Evolutionary conservation across 23 tunicate genomes (phyloP).

Genomic region (Corella eumyota): DNA sequence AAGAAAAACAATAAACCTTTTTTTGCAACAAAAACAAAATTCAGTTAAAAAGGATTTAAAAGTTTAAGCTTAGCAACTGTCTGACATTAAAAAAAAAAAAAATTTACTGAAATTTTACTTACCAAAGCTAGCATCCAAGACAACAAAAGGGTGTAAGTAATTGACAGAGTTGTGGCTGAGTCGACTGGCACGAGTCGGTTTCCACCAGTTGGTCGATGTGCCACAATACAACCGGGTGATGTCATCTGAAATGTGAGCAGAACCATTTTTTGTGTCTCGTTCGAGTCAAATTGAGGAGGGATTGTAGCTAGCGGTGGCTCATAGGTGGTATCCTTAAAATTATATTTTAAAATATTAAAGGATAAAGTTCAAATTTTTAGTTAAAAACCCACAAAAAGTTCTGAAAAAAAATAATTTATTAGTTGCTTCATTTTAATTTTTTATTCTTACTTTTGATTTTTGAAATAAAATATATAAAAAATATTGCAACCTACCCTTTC

Average conservation of each 20-base stretch:
- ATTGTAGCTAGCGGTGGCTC: conserved; percentile 8
- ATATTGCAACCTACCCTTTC: conserved; percentile 26
- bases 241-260: conserved; percentile 49
- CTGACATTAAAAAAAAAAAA: too few relatives aligned
- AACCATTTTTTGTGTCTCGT: conserved; percentile 16
- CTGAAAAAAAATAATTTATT: too few relatives aligned
- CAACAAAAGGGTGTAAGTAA: conserved; percentile 46
- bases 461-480: neutral
- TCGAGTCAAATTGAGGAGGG: conserved; percentile 10
- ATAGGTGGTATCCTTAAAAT: conserved; percentile 20
- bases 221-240: conserved; percentile 36
- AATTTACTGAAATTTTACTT: too few relatives aligned
- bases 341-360: neutral
- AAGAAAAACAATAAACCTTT: neutral
- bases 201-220: conserved; percentile 27
- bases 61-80: too few relatives aligned
- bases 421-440: too few relatives aligned
- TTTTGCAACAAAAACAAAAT: too few relatives aligned
- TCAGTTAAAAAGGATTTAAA: too few relatives aligned
- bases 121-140: conserved; percentile 80
- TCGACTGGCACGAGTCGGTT: conserved; percentile 39
- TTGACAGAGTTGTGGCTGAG: conserved; percentile 22
- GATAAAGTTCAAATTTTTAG: neutral
- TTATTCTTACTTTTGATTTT: neutral
- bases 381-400: too few relatives aligned